Base-by-base conservation (phyloP, 2,888 invertebrate genomes). In the Oxytorus armatus region DNA sequence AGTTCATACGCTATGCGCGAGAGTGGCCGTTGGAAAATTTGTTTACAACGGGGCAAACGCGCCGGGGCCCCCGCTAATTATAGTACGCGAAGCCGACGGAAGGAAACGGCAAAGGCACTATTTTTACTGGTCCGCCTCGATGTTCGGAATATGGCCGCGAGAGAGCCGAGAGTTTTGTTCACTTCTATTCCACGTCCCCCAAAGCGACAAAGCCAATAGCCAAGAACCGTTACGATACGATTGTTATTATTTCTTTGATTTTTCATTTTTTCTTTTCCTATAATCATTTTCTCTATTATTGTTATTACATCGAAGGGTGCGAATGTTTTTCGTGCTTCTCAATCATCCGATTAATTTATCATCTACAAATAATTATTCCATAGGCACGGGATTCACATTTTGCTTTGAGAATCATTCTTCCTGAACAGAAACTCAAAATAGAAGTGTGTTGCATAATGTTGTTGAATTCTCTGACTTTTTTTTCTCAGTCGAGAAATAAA, bases 21-120 rank as follows among this genome's bases (percentile, higher is more conserved):
- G 80, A 81, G 80, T 69, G 80, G 63, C 73, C 78, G 82, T 82
- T 80, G 85, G 84, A 88, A n/a, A 86, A 88, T 88, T 89, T 88
- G 88, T 89, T 89, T 89, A 89, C 89, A 85, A 86, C 86, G 77
- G 80, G 85, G 86, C 88, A 88, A 86, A 89, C 88, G 85, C 87
- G 89, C 80, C 68, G 69, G 78, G 83, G 85, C 83, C 88, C 85
- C 84, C 83, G 89, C 89, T 89, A 89, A 89, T 87, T 89, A 88
- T 89, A 89, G 89, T 88, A 83, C 80, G 65, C 85, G 81, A 77
- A 86, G 86, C 84, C 86, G 87, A 88, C 88, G 88, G 87, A 87
- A 89, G 87, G 89, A 90, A 90, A 89, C 85, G 85, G 83, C 86
- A 87, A 88, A 86, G 87, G 84, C 86, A 88, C 90, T 90, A 90